A percentile compares a stretch with the other conserved stretches of the same genome.
These are phyloP conservation scores for Melanerpes aurifrons DNA, from an alignment of 2,113 vertebrate species.

Conservation along the genomic window DNA sequence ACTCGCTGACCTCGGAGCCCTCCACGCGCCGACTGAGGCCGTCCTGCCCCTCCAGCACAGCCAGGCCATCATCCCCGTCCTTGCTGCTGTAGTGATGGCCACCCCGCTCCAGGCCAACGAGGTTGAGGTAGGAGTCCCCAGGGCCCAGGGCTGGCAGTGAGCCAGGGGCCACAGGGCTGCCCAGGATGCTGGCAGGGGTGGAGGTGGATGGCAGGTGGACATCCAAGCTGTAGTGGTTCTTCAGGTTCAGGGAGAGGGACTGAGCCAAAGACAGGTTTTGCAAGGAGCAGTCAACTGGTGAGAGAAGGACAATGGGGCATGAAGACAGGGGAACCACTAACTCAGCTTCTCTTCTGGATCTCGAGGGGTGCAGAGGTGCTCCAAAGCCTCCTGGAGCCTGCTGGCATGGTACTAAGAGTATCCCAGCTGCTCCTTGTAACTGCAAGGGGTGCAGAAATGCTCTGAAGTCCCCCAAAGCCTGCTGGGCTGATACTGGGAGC, in stretches of 20 bases:
- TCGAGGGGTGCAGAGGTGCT: not conserved
- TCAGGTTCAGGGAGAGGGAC: constrained; percentile 83
- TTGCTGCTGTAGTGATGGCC: not conserved
- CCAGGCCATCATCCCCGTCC: constrained; percentile 11
- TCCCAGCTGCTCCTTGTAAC: too few species aligned
- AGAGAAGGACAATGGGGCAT: not conserved
- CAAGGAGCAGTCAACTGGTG: constrained; percentile 71
- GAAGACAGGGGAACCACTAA: not conserved
- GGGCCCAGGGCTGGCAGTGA: constrained; percentile 42
- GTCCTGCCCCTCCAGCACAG: constrained; percentile 16
- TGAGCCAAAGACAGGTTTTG: constrained; percentile 72
- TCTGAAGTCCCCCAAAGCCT: too few species aligned
- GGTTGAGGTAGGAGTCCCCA: constrained; percentile 83
- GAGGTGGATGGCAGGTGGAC: constrained; percentile 81
- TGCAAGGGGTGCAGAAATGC: too few species aligned
- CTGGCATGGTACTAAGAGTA: too few species aligned
- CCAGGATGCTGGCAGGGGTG: constrained; percentile 72
- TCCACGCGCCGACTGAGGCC: constrained; percentile 65
- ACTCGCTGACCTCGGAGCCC: constrained; percentile 49
- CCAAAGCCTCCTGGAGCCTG: not conserved
- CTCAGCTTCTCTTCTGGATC: not conserved
- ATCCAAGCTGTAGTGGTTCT: constrained; percentile 82
- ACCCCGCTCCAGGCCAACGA: constrained; percentile 76
- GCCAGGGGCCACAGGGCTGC: constrained; percentile 35
- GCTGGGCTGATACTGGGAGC: too few species aligned